Base-by-base conservation (phyloP, 2,113 vertebrate species). In the Centropus unirufus region DNA sequence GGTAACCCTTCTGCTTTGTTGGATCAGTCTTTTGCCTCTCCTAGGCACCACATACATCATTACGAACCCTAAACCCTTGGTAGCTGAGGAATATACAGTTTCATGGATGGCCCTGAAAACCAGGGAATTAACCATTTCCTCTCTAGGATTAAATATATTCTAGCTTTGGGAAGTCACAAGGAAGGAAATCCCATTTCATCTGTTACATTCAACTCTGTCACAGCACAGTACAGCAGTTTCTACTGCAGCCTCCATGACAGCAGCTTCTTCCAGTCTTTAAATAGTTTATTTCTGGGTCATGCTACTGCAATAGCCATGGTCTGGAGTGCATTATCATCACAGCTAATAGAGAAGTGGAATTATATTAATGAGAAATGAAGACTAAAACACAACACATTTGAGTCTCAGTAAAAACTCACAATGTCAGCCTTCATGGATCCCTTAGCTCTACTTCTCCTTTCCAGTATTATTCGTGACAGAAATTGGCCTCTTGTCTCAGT, bases 401-500 rank as follows among this genome's bases (percentile, higher is more conserved):
- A 79, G 80, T 47, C 21, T 84, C 58, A 82, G 88, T 66, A 77
- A 89, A 94, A 49, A 36, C 21, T 12, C 66, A 70, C 39, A 69
- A 11, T 63, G 47, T 75, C 64, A 91, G 52, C 66, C 78, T 87
- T 93, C 86, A 79, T 67, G 76, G 79, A 95, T 85, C 81, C 32
- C 68, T 89, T 57, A 81, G 74, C 18, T 72, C 76, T 82, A 55
- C 72, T 92, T 93, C 73, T 93, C 68, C 84, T 91, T 90, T 82
- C 64, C n/a, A 77, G 74, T 79, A 87, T 66, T 20, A 8, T 70
- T 97, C 83, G 76, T 75, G 91, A 67, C 66, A 93, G 91, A 97
- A 96, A 66, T 55, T 47, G 92, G 90, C 72, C 73, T 80, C 94
- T 96, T 90, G 93, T 90, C 83, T 97, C 89, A 83, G 79, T 76